Conservation (phyloP, 2,113 vertebrate species). For the Oncorhynchus nerka region DNA sequence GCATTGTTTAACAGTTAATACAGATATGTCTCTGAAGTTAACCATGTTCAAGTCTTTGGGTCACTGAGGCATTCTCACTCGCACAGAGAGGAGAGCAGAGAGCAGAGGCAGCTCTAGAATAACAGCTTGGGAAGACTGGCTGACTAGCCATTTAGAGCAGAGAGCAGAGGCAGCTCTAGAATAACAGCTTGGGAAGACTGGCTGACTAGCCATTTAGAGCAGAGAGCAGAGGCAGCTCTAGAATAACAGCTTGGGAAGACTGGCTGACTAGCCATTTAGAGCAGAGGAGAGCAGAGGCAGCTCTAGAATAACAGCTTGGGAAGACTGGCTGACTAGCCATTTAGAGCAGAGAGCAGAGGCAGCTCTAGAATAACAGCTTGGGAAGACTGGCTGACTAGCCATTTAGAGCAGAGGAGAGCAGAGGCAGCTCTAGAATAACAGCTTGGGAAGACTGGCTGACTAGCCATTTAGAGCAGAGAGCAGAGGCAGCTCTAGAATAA, state of each 20-base stretch:
- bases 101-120: conserved; percentile 23
- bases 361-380: conserved; percentile 14
- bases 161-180: conserved; percentile 23
- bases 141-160: conserved; percentile 1
- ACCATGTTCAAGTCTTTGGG: background rate
- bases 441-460: background rate
- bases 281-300: conserved; percentile 26
- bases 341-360: conserved; percentile 22
- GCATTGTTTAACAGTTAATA: conserved; percentile 5
- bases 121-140: conserved; percentile 3
- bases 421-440: conserved; percentile 21
- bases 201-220: background rate
- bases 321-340: background rate
- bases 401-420: conserved; percentile 11
- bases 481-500: conserved; percentile 23
- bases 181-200: conserved; percentile 5
- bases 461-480: conserved; percentile 2
- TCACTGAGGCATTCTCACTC: conserved; percentile 57
- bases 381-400: background rate
- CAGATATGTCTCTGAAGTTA: background rate
- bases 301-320: conserved; percentile 8
- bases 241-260: conserved; percentile 6
- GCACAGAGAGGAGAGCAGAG: conserved; percentile 34
- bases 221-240: conserved; percentile 25
- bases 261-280: background rate